Evolutionary conservation across 1,140 invertebrate species (phyloP), one percentile per base, ranked within the genome.

Genomic region (Gonatopus flavifemur): DNA sequence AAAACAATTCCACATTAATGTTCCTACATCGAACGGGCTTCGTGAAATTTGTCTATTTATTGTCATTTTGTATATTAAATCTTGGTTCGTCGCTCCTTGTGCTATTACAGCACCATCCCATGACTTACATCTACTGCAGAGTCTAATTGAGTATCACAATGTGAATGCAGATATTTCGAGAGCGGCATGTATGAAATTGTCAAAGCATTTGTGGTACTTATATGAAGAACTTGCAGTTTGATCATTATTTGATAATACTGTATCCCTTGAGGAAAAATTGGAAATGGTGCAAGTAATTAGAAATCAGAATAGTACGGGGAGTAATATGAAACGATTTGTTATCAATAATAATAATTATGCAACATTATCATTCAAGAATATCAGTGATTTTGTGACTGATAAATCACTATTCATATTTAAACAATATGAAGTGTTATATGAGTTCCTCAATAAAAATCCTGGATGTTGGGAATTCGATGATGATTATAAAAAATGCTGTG

Each of bases 161-260:
- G 52, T 59, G 33, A 41, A 64, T 43, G 12, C 40, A 9, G 22
- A 53, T 18, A 53, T 60, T 39, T 41, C 58, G 15, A 25, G 53
- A 13, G 33, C 45, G 37, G 53, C 44, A 10, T 31, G 52, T n/a
- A 40, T 48, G 9, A 66, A 67, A 48, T 47, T 67, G n/a, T 45
- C 15, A 12, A 48, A 41, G 15, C 64, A 70, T 53, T 25, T 67
- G 13, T 68, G 64, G 62, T 68, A 66, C 52, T 59, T 68, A 38
- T 45, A 25, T 16, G 45, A 62, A 25, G 49, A 66, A 43, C 21
- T 55, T 25, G 49, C 44, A 39, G 38, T 38, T 28, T 50, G 69
- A 36, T 45, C 56, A 21, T 59, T 69, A 40, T 69, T 70, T 53
- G 66, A 70, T 52, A 35, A 43, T n/a, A 45, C 44, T 1, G 37